Base-by-base conservation (phyloP, 2,797 vertebrate genomes). In the Acanthurus leucopareius region DNA sequence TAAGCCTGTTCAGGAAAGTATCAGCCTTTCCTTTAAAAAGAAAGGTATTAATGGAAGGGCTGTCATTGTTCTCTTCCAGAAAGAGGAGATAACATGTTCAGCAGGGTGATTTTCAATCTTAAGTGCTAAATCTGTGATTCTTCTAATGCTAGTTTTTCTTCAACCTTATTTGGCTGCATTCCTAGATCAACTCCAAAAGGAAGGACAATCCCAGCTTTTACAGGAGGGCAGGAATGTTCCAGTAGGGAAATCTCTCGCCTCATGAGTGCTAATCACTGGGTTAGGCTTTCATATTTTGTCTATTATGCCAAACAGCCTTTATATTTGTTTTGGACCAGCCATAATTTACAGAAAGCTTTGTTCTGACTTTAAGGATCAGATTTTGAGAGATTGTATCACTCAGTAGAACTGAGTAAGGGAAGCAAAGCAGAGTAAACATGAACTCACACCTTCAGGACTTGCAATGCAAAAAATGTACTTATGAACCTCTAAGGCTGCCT, bases 171-270 rank as follows among this genome's bases (percentile, higher is more conserved):
- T 90, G 90, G 81, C 87, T 74, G 59, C 22, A 2, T 53, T 79
- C 86, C 80, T 79, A 71, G 4, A 84, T 83, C 82, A 83, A 87
- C 83, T 56, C 32, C 60, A 58, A 77, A 73, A 72, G 82, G 86
- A 88, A 86, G 78, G 62, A 75, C 76, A 68, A 64, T 71, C 69
- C 62, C 61, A 52, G 19, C 67, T 77, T 79, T 82, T 77, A 85
- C 85, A 59, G 73, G 67, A 60, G 86, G 28, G 14, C 79, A 54
- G 71, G 72, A 66, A 35, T 35, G 32, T 35, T 63, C 48, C 58
- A 64, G 45, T 45, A 66, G 45, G 48, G n/a, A 15, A 42, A 57
- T 49, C 35, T 73, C 58, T 32, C 48, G 57, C 17, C 19, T 35
- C 22, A 44, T 7, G 10, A 56, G 51, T 13, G 7, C 7, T 28